Percentiles rank a stretch among this genome's conserved stretches.
Evolutionary conservation across 2,888 invertebrate species (phyloP).

Genomic region (Agriopis aurantiaria): DNA sequence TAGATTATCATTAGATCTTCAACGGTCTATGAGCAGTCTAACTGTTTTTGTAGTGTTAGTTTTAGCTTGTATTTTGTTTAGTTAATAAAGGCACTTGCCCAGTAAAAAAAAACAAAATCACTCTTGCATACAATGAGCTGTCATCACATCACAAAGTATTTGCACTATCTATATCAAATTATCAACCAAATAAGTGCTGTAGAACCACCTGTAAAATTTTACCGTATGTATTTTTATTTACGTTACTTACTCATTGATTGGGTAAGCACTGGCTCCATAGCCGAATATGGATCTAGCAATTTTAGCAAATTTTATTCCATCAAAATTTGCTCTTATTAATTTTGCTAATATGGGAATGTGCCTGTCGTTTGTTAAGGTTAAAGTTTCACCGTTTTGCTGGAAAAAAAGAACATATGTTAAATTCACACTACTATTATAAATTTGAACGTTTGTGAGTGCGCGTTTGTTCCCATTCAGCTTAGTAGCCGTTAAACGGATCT

Average conservation of each 20-base stretch:
- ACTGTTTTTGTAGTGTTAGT: too few species aligned
- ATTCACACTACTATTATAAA: neutral
- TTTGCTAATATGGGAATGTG: constrained; percentile 71
- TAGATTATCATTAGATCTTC: too few species aligned
- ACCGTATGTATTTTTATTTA: neutral
- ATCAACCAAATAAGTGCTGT: too few species aligned
- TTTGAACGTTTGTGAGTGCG: neutral
- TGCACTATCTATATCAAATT: too few species aligned
- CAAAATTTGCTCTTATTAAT: constrained; percentile 73
- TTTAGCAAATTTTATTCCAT: constrained; percentile 67
- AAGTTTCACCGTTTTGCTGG: constrained; percentile 71
- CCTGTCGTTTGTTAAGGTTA: constrained; percentile 70
- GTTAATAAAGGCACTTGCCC: too few species aligned
- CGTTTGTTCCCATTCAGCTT: too few species aligned
- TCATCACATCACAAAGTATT: too few species aligned
- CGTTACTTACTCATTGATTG: constrained; percentile 61
- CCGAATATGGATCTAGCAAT: constrained; percentile 70
- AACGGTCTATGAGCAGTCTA: too few species aligned
- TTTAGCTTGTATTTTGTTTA: too few species aligned
- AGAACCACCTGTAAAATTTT: neutral
- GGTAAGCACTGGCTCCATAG: constrained; percentile 66
- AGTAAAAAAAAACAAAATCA: too few species aligned
- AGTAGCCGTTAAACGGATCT: too few species aligned
- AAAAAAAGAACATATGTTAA: constrained; percentile 16
- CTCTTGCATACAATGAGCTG: too few species aligned